These are phyloP conservation scores for Miichthys miiuy DNA, from an alignment of 2,797 vertebrate genomes.

Conservation along the genomic window DNA sequence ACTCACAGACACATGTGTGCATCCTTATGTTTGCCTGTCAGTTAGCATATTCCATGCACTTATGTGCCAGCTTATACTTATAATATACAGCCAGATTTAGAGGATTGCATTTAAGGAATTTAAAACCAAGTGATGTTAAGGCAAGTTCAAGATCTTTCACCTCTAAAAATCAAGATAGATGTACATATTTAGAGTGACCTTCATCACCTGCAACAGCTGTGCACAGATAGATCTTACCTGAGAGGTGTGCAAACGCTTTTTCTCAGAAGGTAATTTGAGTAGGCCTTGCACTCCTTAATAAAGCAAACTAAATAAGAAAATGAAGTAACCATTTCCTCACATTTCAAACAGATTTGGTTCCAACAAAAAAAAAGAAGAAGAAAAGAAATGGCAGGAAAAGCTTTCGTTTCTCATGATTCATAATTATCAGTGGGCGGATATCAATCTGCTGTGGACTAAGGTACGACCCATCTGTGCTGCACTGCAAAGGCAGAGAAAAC, in stretches of 20 bases:
- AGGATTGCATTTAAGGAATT: neutral
- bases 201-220: slow-evolving; percentile 47
- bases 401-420: slow-evolving; percentile 17
- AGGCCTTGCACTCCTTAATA: slow-evolving; percentile 18
- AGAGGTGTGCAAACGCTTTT: slow-evolving; percentile 29
- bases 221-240: slow-evolving; percentile 39
- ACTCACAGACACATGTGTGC: slow-evolving; percentile 16
- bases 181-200: slow-evolving; percentile 12
- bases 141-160: slow-evolving; percentile 10
- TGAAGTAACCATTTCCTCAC: slow-evolving; percentile 5
- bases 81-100: slow-evolving; percentile 17
- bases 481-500: slow-evolving; percentile 6
- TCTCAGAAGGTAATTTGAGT: slow-evolving; percentile 32
- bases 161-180: slow-evolving; percentile 9
- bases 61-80: neutral
- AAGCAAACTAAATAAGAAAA: slow-evolving; percentile 33
- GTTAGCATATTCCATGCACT: neutral
- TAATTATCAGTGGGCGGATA: slow-evolving; percentile 30
- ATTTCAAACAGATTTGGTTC: neutral
- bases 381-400: neutral
- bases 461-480: slow-evolving; percentile 18
- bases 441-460: slow-evolving; percentile 33
- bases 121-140: neutral
- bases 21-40: slow-evolving; percentile 22
- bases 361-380: neutral